Evolutionary conservation across 2,113 vertebrate species (phyloP).

Genomic region (Clinocottus analis): DNA sequence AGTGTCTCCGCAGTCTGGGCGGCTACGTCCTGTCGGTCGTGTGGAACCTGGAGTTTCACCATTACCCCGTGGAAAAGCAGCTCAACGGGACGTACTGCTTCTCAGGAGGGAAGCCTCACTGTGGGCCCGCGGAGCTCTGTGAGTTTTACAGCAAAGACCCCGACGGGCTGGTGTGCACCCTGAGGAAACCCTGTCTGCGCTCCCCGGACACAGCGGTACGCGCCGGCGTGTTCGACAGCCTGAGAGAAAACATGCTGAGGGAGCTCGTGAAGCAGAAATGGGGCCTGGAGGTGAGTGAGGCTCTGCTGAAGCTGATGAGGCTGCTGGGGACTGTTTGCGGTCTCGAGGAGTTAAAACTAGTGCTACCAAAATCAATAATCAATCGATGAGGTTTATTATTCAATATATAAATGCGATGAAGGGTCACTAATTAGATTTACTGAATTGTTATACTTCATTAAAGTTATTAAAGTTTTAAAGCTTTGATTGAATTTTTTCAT

Average conservation of each 20-base stretch:
- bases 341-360: too few relatives aligned
- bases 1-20: conserved; percentile 93
- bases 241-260: conserved; percentile 94
- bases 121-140: conserved; percentile 94
- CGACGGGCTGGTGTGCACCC: conserved; percentile 90
- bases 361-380: too few relatives aligned
- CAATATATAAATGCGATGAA: too few relatives aligned
- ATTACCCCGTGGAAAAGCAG: conserved; percentile 94
- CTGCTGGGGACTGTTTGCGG: background rate
- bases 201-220: conserved; percentile 81
- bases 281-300: conserved; percentile 94
- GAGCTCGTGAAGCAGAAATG: conserved; percentile 94
- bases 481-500: background rate
- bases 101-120: conserved; percentile 90
- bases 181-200: conserved; percentile 92
- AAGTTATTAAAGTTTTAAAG: too few relatives aligned
- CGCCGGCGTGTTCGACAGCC: conserved; percentile 88
- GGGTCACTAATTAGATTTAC: background rate
- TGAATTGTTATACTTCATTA: background rate
- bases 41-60: conserved; percentile 88
- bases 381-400: too few relatives aligned
- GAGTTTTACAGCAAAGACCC: conserved; percentile 94
- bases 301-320: background rate
- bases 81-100: conserved; percentile 94
- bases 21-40: conserved; percentile 95